Percentiles rank a stretch among this genome's conserved stretches.
phyloP scores from a whole-genome alignment of 2,888 invertebrate genomes.

The Synergus japonicus region DNA sequence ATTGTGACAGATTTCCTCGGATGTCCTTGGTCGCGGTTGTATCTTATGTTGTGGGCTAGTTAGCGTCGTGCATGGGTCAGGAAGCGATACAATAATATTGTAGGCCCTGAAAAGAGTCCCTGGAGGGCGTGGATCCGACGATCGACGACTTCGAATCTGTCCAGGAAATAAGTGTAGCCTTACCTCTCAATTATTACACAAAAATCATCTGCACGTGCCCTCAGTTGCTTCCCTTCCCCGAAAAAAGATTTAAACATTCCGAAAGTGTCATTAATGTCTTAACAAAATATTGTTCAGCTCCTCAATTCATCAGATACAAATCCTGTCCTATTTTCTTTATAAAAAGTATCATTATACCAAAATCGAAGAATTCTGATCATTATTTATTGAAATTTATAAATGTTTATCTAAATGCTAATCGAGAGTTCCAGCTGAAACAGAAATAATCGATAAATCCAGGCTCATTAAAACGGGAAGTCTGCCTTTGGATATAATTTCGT shows the following conservation, averaged over 20 bases:
- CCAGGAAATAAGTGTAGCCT: slow-evolving; percentile 59
- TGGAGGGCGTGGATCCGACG: slow-evolving; percentile 59
- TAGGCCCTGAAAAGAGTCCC: slow-evolving; percentile 55
- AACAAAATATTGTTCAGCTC: too few relatives aligned
- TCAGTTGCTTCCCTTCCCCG: background rate
- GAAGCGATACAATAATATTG: slow-evolving; percentile 66
- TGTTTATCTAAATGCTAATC: slow-evolving; percentile 1
- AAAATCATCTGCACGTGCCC: background rate
- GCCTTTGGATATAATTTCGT: slow-evolving; percentile 20
- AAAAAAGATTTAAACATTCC: background rate
- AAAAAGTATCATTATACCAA: background rate
- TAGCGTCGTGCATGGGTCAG: slow-evolving; percentile 50
- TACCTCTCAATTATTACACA: slow-evolving; percentile 53
- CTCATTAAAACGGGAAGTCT: background rate
- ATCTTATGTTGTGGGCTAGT: slow-evolving; percentile 44
- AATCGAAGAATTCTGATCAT: background rate
- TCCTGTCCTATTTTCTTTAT: background rate
- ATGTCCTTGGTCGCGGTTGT: slow-evolving; percentile 42
- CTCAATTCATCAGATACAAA: background rate
- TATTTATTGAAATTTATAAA: too few relatives aligned
- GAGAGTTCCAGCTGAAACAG: background rate
- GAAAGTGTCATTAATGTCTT: background rate
- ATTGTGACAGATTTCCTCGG: slow-evolving; percentile 67
- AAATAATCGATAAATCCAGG: background rate
- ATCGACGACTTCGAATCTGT: slow-evolving; percentile 54